Conservation (phyloP, 2,113 vertebrate genomes). For the Sylvietta virens region DNA sequence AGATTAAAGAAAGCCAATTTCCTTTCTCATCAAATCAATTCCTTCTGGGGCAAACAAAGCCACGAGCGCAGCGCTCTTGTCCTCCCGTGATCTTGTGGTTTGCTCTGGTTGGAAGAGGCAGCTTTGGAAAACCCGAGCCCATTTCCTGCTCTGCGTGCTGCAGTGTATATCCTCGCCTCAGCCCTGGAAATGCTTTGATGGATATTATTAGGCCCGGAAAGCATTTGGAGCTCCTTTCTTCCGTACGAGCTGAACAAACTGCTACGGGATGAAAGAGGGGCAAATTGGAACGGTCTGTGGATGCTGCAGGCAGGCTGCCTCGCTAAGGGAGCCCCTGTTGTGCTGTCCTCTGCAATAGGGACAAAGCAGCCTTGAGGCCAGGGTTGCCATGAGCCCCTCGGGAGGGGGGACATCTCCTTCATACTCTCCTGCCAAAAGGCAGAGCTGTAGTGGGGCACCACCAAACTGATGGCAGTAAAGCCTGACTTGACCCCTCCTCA, state of each 20-base stretch:
- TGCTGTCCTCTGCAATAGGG: not conserved
- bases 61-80: not conserved
- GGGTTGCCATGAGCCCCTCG: not conserved
- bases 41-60: slow-evolving; percentile 60
- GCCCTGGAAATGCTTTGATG: slow-evolving; percentile 70
- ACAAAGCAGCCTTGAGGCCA: not conserved
- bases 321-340: not conserved
- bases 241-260: slow-evolving; percentile 32
- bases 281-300: slow-evolving; percentile 48
- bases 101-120: slow-evolving; percentile 37
- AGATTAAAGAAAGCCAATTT: slow-evolving; percentile 63
- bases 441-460: not conserved
- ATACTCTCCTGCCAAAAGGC: not conserved
- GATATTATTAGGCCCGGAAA: slow-evolving; percentile 71
- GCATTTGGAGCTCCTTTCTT: slow-evolving; percentile 61
- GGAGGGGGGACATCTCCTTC: not conserved
- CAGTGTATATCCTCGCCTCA: slow-evolving; percentile 40
- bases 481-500: not conserved
- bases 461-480: not conserved
- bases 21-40: slow-evolving; percentile 64
- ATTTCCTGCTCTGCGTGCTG: slow-evolving; percentile 56
- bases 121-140: slow-evolving; percentile 30
- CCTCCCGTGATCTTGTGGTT: slow-evolving; percentile 54
- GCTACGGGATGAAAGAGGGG: slow-evolving; percentile 45
- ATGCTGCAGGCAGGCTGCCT: not conserved